A percentile compares a stretch with the other conserved stretches of the same genome.
These are phyloP conservation scores for Coelopa pilipes DNA, from an alignment of 2,888 invertebrate genomes.

Conservation along the genomic window DNA sequence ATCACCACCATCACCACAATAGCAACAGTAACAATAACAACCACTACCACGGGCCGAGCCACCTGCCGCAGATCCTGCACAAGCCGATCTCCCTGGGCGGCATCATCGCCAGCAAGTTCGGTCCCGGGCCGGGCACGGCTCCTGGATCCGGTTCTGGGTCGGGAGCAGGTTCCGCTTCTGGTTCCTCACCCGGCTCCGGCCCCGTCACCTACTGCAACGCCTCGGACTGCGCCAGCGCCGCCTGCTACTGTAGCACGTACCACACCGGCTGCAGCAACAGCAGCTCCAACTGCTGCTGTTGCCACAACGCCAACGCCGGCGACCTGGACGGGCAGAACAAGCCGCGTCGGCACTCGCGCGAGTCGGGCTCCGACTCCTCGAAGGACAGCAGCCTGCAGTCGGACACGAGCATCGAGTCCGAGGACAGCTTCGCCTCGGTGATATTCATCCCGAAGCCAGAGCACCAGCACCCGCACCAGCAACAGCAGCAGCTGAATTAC, in stretches of 20 bases:
- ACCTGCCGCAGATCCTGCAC: constrained; percentile 47
- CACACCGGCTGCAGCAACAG: constrained; percentile 53
- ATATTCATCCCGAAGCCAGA: constrained; percentile 90
- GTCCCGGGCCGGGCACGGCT: constrained; percentile 23
- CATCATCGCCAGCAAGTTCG: constrained; percentile 44
- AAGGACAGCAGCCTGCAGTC: constrained; percentile 92
- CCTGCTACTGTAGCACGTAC: constrained; percentile 59
- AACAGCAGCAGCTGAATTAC: constrained; percentile 63
- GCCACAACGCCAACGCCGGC: constrained; percentile 53
- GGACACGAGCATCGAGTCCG: constrained; percentile 93
- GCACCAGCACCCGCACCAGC: constrained; percentile 56
- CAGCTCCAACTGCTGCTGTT: constrained; percentile 47
- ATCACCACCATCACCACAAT: constrained; percentile 48
- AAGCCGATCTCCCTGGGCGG: constrained; percentile 45
- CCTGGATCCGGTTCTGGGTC: no score
- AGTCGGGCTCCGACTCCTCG: constrained; percentile 89
- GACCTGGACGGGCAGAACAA: constrained; percentile 63
- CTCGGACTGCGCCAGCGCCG: constrained; percentile 60
- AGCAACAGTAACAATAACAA: constrained; percentile 47
- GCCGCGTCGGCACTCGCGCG: constrained; percentile 81
- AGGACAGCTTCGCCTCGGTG: constrained; percentile 93
- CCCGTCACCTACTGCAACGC: constrained; percentile 59
- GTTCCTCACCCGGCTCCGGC: constrained; percentile 40
- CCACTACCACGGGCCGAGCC: constrained; percentile 44
- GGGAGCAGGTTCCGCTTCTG: no score